A percentile compares a stretch with the other conserved stretches of the same genome.
Evolutionary conservation across 2,113 vertebrate genomes (phyloP).

Genomic region (Leucosticte australis): DNA sequence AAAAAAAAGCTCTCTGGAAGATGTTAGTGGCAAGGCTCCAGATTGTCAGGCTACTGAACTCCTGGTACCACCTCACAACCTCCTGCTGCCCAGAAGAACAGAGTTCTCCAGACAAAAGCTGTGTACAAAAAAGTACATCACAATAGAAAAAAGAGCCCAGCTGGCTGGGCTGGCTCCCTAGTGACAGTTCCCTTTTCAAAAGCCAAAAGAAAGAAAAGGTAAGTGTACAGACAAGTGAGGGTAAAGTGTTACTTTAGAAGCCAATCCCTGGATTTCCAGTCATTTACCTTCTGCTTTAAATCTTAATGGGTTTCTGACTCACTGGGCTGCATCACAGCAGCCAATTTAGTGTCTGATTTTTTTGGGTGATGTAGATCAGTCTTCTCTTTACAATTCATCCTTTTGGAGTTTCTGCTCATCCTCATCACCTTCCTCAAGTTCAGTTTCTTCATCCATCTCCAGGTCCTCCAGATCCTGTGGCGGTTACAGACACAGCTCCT

Average conservation of each 20-base stretch:
- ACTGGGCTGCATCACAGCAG: slow-evolving; percentile 25
- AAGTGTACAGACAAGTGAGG: slow-evolving; percentile 41
- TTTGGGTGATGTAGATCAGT: slow-evolving; percentile 5
- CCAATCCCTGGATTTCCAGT: slow-evolving; percentile 65
- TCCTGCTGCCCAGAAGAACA: slow-evolving; percentile 44
- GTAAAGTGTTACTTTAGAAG: slow-evolving; percentile 53
- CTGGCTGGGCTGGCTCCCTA: slow-evolving; percentile 41
- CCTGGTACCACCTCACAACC: slow-evolving; percentile 4
- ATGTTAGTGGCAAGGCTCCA: slow-evolving; percentile 44
- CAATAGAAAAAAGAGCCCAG: slow-evolving; percentile 39
- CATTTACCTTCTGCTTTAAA: slow-evolving; percentile 58
- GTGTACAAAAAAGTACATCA: slow-evolving; percentile 73
- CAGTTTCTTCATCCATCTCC: slow-evolving; percentile 77
- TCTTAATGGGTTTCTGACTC: slow-evolving; percentile 54
- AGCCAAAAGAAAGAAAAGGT: slow-evolving; percentile 32
- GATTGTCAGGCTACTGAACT: not conserved
- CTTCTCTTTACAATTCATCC: slow-evolving; percentile 87
- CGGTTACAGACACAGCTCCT: not conserved
- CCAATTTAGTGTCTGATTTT: slow-evolving; percentile 65
- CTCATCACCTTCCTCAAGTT: slow-evolving; percentile 76
- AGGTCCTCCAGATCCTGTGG: slow-evolving; percentile 83
- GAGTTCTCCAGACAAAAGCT: slow-evolving; percentile 44
- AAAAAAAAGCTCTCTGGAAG: slow-evolving; percentile 16
- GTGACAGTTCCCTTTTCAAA: slow-evolving; percentile 59
- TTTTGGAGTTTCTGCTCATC: slow-evolving; percentile 80